phyloP scores from a whole-genome alignment of 2,888 invertebrate genomes.

The Cephus spinipes region DNA sequence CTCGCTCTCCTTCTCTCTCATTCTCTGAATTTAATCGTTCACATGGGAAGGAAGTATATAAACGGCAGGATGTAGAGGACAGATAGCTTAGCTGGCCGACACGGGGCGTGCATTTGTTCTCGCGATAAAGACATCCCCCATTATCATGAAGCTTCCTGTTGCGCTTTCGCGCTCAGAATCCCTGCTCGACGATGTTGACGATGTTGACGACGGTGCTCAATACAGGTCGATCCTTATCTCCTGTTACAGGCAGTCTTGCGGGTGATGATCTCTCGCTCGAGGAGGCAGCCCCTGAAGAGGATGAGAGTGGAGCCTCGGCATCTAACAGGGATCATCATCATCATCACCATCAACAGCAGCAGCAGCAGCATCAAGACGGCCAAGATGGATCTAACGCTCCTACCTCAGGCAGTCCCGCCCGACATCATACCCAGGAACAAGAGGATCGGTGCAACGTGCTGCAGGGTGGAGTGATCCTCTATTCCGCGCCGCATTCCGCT shows the following conservation, averaged over 20 bases:
- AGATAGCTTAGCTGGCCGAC: conserved; percentile 44
- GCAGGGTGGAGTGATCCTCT: conserved; percentile 61
- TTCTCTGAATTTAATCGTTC: conserved; percentile 28
- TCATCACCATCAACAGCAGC: conserved; percentile 69
- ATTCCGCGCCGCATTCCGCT: conserved; percentile 57
- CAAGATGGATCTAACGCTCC: conserved; percentile 35
- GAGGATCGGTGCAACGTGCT: conserved; percentile 59
- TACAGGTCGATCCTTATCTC: neutral
- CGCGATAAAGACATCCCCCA: conserved; percentile 50
- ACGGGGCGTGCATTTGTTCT: conserved; percentile 20
- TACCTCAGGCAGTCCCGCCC: conserved; percentile 50
- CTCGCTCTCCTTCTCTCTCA: conserved; percentile 16
- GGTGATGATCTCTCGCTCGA: conserved; percentile 83
- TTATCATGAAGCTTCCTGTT: conserved; percentile 52
- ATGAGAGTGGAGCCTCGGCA: conserved; percentile 56
- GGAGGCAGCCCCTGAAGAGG: conserved; percentile 67
- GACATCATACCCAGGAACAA: conserved; percentile 56
- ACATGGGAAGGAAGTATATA: conserved; percentile 53
- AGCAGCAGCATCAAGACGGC: conserved; percentile 59
- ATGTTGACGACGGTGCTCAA: neutral
- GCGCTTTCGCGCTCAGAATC: neutral
- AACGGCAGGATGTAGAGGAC: conserved; percentile 55
- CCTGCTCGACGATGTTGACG: neutral
- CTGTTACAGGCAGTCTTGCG: conserved; percentile 79
- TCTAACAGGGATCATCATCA: conserved; percentile 66